Evolutionary conservation across 2,888 invertebrate genomes (phyloP).

Genomic region (Tipula confusa): DNA sequence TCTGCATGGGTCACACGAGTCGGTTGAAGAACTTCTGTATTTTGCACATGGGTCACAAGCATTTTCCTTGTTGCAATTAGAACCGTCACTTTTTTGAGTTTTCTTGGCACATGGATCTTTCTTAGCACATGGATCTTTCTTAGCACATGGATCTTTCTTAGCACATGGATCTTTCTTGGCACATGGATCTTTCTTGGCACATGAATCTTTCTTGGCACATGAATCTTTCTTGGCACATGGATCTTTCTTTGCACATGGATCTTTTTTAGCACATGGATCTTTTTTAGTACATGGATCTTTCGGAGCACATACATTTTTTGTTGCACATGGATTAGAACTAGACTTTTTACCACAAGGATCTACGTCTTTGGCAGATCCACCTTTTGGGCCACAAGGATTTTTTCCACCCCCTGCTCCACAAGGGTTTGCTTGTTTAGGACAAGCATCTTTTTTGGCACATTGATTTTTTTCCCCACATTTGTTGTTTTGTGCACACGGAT

Average conservation of each 20-base stretch:
- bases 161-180: background rate
- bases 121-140: too few species aligned
- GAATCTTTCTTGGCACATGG: background rate
- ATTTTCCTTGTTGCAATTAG: background rate
- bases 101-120: background rate
- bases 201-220: background rate
- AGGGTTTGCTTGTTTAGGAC: background rate
- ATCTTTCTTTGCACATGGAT: background rate
- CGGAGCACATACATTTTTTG: background rate
- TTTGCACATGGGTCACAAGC: background rate
- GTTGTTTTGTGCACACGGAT: background rate
- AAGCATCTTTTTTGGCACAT: background rate
- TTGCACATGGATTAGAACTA: too few species aligned
- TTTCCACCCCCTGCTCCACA: background rate
- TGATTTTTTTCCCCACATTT: background rate
- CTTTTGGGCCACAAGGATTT: background rate
- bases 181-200: background rate
- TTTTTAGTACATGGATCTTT: background rate
- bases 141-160: background rate
- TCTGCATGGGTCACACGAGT: background rate
- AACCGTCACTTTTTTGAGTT: too few species aligned
- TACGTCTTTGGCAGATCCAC: background rate
- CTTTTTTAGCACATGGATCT: background rate
- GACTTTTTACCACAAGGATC: background rate
- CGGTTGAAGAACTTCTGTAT: background rate